A percentile compares a stretch with the other conserved stretches of the same genome.
Evolutionary conservation across 2,888 invertebrate genomes (phyloP).

Genomic region (Odontomyia ornata): DNA sequence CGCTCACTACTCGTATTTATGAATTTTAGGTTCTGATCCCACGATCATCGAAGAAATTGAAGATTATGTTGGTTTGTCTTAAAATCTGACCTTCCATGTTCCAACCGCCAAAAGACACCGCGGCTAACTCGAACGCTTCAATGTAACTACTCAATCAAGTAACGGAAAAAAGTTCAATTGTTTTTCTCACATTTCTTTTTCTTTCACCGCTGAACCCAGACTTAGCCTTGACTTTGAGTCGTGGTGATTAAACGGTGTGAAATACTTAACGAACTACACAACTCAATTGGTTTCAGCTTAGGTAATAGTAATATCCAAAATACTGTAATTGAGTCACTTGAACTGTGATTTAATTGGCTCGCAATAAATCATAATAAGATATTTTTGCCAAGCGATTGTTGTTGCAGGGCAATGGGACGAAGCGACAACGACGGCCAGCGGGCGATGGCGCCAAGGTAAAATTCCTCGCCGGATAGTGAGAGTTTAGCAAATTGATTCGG

Average conservation of each 20-base stretch:
- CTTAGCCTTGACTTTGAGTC: constrained; percentile 12
- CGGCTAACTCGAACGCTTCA: neutral
- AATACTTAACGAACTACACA: neutral
- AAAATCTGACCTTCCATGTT: neutral
- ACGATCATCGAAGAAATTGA: neutral
- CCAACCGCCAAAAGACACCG: neutral
- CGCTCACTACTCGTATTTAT: neutral
- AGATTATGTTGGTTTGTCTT: neutral
- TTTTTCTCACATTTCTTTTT: neutral
- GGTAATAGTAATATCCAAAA: neutral
- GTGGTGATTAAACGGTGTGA: neutral
- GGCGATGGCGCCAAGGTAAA: neutral
- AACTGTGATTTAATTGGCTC: neutral
- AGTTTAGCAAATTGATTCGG: neutral
- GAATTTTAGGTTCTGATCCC: neutral
- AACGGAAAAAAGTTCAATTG: neutral
- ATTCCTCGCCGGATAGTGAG: neutral
- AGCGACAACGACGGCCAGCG: neutral
- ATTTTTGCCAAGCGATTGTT: neutral
- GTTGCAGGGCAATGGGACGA: neutral
- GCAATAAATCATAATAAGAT: neutral
- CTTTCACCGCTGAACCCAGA: neutral
- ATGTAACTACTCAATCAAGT: neutral
- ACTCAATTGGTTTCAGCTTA: neutral
- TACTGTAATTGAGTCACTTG: neutral